Conservation (phyloP, 2,113 vertebrate genomes). For the Ovibos moschatus region DNA sequence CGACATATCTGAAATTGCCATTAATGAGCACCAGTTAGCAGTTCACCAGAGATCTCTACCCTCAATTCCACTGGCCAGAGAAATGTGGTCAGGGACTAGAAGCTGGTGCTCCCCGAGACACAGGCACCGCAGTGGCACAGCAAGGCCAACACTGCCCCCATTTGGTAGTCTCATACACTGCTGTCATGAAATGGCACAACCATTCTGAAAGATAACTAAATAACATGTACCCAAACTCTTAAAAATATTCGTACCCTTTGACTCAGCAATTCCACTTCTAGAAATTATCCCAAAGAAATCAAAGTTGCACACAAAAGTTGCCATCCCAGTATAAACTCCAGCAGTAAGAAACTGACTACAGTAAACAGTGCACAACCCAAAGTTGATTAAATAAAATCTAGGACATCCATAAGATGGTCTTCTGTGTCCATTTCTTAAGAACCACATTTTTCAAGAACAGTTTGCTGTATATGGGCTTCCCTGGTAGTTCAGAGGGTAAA, state of each 20-base stretch:
- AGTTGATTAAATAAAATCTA: slow-evolving; percentile 6
- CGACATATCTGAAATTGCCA: background rate
- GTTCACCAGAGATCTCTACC: background rate
- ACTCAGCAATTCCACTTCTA: background rate
- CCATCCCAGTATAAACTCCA: background rate
- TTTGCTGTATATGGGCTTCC: background rate
- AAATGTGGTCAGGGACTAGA: background rate
- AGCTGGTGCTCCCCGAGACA: background rate
- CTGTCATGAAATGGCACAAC: background rate
- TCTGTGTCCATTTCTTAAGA: background rate
- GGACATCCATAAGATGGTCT: background rate
- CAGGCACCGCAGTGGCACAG: background rate
- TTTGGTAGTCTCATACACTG: background rate
- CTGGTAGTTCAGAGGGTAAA: background rate
- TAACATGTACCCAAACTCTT: slow-evolving; percentile 1
- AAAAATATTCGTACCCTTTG: slow-evolving; percentile 1
- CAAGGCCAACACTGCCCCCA: background rate
- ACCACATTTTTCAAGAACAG: background rate
- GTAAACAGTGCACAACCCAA: background rate
- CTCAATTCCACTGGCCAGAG: background rate
- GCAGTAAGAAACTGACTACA: background rate
- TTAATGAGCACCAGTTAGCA: background rate
- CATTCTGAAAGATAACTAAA: background rate
- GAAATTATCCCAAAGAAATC: slow-evolving; percentile 13
- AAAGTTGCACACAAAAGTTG: background rate